phyloP scores from a whole-genome alignment of 2,113 vertebrate species.

The Paedocypris sp. region DNA sequence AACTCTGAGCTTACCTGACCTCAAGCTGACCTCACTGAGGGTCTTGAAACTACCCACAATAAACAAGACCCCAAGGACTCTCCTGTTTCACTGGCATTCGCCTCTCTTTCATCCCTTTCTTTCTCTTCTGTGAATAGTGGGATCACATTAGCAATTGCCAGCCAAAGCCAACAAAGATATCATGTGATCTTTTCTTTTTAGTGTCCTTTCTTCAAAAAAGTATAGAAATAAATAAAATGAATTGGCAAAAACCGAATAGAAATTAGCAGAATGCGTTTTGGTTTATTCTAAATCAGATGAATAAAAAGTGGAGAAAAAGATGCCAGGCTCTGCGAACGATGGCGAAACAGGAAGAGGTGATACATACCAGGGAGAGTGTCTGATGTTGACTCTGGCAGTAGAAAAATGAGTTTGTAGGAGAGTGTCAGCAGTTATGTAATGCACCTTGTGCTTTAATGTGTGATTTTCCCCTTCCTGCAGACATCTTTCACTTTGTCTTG shows the following conservation, averaged over 20 bases:
- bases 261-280: no score
- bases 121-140: neutral
- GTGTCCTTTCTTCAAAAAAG: neutral
- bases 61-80: neutral
- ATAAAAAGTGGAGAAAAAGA: neutral
- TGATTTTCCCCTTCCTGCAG: slow-evolving; percentile 42
- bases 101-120: neutral
- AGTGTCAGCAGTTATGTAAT: neutral
- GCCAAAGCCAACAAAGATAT: neutral
- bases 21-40: neutral
- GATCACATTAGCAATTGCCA: neutral
- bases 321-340: neutral
- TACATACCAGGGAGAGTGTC: neutral
- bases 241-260: neutral
- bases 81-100: neutral
- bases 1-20: neutral
- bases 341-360: neutral
- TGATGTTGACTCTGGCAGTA: neutral
- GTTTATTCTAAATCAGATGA: neutral
- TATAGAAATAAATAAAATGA: neutral
- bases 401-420: neutral
- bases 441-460: neutral
- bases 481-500: slow-evolving; percentile 84
- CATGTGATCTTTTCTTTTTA: neutral
- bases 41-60: neutral